phyloP scores from a whole-genome alignment of 2,113 vertebrate genomes.

The Phaethon lepturus region DNA sequence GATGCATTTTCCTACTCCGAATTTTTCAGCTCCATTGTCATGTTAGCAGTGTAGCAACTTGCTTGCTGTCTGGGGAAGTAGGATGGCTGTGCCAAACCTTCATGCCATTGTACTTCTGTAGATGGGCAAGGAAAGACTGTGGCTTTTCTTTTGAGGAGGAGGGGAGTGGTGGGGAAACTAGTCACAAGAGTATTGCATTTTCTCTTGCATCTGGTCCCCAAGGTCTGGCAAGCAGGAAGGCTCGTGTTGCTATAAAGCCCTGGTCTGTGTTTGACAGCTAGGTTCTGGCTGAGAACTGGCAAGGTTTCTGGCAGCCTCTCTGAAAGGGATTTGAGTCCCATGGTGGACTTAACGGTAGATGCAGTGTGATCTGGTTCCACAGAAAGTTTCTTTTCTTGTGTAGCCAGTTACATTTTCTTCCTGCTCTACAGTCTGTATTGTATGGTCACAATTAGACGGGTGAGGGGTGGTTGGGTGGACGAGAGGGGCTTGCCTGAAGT shows the following conservation, averaged over 20 bases:
- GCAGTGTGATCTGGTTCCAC: neutral
- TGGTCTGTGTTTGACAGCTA: neutral
- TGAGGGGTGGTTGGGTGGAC: neutral
- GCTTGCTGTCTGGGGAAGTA: neutral
- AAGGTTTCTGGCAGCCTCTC: neutral
- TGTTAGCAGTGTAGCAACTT: neutral
- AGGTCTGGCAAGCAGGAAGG: neutral
- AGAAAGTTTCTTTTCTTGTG: neutral
- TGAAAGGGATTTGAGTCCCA: neutral
- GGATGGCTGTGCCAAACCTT: neutral
- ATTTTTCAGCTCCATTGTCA: neutral
- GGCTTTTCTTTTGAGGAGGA: accelerated
- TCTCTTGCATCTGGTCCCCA: neutral
- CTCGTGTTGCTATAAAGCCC: neutral
- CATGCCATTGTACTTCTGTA: neutral
- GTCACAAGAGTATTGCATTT: neutral
- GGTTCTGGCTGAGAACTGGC: neutral
- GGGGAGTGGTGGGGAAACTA: neutral
- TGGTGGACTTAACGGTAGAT: neutral
- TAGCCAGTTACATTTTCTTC: neutral
- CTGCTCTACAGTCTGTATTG: neutral
- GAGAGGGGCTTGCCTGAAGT: neutral
- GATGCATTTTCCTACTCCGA: neutral
- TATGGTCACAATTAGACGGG: neutral
- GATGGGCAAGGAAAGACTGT: neutral